These are phyloP conservation scores for Anguilla rostrata DNA, from an alignment of 2,113 vertebrate genomes.

Conservation along the genomic window DNA sequence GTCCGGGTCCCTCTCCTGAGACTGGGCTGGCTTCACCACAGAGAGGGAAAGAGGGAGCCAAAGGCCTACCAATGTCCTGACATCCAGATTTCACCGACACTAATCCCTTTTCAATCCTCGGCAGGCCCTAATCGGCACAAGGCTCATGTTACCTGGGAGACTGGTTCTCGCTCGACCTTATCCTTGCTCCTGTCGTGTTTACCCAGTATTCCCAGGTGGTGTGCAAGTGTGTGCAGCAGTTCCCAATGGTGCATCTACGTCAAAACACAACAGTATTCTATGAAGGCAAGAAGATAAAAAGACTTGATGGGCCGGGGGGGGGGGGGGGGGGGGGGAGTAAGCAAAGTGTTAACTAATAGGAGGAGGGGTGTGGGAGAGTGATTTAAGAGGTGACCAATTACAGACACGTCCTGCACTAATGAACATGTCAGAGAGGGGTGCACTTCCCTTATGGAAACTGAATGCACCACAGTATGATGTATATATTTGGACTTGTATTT, in stretches of 20 bases:
- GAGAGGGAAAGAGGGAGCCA: conserved; percentile 12
- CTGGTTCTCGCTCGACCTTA: conserved; percentile 16
- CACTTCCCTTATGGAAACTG: too few species aligned
- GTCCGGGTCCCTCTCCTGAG: neutral
- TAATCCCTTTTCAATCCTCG: conserved; percentile 61
- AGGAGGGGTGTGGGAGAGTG: neutral
- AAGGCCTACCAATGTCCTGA: conserved; percentile 34
- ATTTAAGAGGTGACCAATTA: neutral
- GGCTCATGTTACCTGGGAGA: conserved; percentile 33
- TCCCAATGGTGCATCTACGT: neutral
- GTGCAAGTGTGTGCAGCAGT: neutral
- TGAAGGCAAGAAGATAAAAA: neutral
- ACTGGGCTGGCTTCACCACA: neutral
- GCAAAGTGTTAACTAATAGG: neutral
- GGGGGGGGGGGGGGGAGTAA: neutral
- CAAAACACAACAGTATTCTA: neutral
- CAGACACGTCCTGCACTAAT: neutral
- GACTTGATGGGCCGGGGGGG: neutral
- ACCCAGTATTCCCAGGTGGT: neutral
- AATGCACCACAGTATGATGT: too few species aligned
- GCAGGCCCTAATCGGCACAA: conserved; percentile 45
- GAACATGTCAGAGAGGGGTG: neutral
- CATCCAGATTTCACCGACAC: conserved; percentile 51
- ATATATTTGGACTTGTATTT: too few species aligned
- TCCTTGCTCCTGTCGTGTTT: conserved; percentile 1